Percentiles rank a stretch among this genome's conserved stretches.
phyloP scores from a whole-genome alignment of 2,888 invertebrate species.

The Melinopterus prodromus region DNA sequence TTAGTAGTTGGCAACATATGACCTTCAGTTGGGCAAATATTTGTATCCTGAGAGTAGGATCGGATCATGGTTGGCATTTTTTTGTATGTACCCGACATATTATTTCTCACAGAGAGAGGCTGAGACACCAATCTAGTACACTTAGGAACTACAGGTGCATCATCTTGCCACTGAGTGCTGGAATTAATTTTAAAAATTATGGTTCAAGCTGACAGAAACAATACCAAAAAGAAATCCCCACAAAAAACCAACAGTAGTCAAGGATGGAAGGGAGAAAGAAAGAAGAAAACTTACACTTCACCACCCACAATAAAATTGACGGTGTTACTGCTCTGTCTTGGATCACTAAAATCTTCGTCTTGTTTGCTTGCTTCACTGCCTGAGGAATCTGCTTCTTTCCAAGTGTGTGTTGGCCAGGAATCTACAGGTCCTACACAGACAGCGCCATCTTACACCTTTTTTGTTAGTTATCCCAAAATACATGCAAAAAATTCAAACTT shows the following conservation, averaged over 20 bases:
- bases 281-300: slow-evolving; percentile 57
- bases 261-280: slow-evolving; percentile 17
- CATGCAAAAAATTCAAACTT: slow-evolving; percentile 36
- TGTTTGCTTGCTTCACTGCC: slow-evolving; percentile 66
- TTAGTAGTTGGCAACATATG: slow-evolving; percentile 54
- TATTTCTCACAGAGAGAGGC: slow-evolving; percentile 37
- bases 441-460: slow-evolving; percentile 51
- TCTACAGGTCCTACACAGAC: slow-evolving; percentile 53
- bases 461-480: slow-evolving; percentile 45
- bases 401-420: slow-evolving; percentile 50
- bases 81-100: slow-evolving; percentile 53
- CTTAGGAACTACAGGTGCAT: slow-evolving; percentile 39
- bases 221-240: background rate
- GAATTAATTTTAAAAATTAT: slow-evolving; percentile 24
- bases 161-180: slow-evolving; percentile 48
- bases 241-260: slow-evolving; percentile 18
- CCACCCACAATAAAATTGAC: slow-evolving; percentile 62
- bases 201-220: background rate
- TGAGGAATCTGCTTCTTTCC: slow-evolving; percentile 67
- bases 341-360: slow-evolving; percentile 53
- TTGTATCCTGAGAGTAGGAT: slow-evolving; percentile 64
- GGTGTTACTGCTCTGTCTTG: slow-evolving; percentile 44
- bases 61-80: slow-evolving; percentile 56
- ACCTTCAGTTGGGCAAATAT: slow-evolving; percentile 52
- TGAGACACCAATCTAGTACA: slow-evolving; percentile 41